Evolutionary conservation across 1,140 invertebrate genomes (phyloP), one percentile per base, ranked within the genome.

Genomic region (Zaprionus tsacasi): DNA sequence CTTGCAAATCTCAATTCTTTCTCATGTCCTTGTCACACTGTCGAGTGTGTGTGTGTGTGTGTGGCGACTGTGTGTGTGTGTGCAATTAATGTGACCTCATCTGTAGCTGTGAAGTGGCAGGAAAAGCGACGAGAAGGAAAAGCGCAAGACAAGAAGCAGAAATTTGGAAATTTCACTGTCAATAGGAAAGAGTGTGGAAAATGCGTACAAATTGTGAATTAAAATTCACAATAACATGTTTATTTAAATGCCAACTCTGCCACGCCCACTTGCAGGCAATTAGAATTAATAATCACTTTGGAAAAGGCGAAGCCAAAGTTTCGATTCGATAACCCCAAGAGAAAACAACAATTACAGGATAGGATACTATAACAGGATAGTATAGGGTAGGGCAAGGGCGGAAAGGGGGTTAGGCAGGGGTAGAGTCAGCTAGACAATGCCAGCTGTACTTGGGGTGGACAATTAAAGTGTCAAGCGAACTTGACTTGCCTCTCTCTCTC

Each of bases 11-110:
- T 66, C 70, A 71, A 80, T 73, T 70, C 67, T 36, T 59, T 45
- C 61, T 33, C 52, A 59, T 77, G 81, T 82, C 81, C 81, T 80
- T 83, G 72, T n/a, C 33, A 27, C 45, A 30, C 21, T 30, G 7
- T 11, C 2, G 27, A 30, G 25, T 55, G 27, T n/a, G 43, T 58
- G 30, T 27, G 30, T 25, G 40, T 1, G 21, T 21, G 21, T 21
- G 21, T 21, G 21, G 21, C 60, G 48, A 38, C 21, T 35, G 43
- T 27, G 21, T 57, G 43, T 43, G 27, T 48, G 30, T 56, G 17
- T 36, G 65, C 70, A 74, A 74, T 74, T 74, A 74, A 70, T 74
- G 58, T 56, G 57, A 63, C 63, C 71, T 56, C 58, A 63, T 55
- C 69, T 68, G 65, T 69, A 43, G 17, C 30, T 56, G 64, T 55